phyloP scores from a whole-genome alignment of 2,113 vertebrate species.

The Heteronetta atricapilla region DNA sequence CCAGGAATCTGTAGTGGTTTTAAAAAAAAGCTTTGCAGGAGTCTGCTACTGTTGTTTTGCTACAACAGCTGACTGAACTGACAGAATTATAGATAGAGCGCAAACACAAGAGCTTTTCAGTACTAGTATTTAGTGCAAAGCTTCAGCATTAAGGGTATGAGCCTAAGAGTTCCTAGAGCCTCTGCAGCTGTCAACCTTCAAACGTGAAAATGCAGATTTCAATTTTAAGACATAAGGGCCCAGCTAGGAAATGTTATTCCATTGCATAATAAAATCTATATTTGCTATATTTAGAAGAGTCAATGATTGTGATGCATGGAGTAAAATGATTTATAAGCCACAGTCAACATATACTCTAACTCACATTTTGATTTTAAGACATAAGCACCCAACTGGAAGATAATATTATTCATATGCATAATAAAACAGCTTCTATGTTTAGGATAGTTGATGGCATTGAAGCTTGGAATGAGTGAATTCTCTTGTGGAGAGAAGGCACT shows the following conservation, averaged over 20 bases:
- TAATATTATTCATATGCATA: neutral
- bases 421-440: neutral
- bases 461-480: neutral
- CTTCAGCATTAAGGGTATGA: neutral
- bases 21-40: constrained; percentile 16
- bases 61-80: neutral
- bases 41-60: neutral
- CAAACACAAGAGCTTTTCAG: constrained; percentile 22
- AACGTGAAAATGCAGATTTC: constrained; percentile 33
- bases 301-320: neutral
- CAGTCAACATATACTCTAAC: neutral
- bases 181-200: constrained; percentile 53
- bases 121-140: constrained; percentile 37
- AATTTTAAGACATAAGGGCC: constrained; percentile 37
- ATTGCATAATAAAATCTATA: constrained; percentile 37
- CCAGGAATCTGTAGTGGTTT: neutral
- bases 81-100: neutral
- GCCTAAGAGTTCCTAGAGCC: constrained; percentile 9
- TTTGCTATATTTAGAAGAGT: constrained; percentile 39
- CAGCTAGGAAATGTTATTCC: constrained; percentile 29
- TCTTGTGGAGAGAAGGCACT: neutral
- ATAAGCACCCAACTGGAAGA: constrained; percentile 17
- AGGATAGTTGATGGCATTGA: neutral
- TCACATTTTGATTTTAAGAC: constrained; percentile 30
- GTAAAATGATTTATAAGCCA: neutral